Conservation (phyloP, 2,797 vertebrate genomes). For the Alosa sapidissima region DNA sequence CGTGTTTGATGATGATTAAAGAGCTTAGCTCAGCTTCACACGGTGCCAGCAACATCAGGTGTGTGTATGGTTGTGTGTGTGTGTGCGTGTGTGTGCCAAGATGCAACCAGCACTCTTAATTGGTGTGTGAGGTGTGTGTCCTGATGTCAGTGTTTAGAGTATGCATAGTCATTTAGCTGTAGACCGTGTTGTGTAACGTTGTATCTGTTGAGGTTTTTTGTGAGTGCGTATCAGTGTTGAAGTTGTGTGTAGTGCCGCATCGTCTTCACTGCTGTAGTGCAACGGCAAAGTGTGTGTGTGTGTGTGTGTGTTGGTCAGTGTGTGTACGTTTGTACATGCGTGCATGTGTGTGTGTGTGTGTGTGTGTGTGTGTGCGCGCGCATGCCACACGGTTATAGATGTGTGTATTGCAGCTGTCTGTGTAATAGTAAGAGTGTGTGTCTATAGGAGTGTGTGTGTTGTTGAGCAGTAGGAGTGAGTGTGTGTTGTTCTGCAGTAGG, state of each 20-base stretch:
- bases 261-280: neutral
- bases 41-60: neutral
- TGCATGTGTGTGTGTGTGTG: neutral
- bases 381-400: neutral
- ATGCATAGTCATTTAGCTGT: neutral
- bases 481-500: neutral
- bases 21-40: neutral
- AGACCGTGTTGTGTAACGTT: neutral
- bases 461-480: neutral
- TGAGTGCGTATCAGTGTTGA: too few relatives aligned
- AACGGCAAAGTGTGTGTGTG: neutral
- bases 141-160: too few relatives aligned
- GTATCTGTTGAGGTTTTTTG: too few relatives aligned
- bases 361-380: neutral
- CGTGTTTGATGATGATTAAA: constrained; percentile 18
- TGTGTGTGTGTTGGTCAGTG: neutral
- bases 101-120: too few relatives aligned
- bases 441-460: neutral
- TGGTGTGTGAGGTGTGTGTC: neutral
- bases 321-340: neutral
- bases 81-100: too few relatives aligned
- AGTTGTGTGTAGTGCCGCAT: too few relatives aligned
- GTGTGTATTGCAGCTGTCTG: neutral
- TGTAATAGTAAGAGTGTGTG: neutral
- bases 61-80: neutral